Conservation (phyloP, 2,113 vertebrate genomes). For the Colinus virginianus region DNA sequence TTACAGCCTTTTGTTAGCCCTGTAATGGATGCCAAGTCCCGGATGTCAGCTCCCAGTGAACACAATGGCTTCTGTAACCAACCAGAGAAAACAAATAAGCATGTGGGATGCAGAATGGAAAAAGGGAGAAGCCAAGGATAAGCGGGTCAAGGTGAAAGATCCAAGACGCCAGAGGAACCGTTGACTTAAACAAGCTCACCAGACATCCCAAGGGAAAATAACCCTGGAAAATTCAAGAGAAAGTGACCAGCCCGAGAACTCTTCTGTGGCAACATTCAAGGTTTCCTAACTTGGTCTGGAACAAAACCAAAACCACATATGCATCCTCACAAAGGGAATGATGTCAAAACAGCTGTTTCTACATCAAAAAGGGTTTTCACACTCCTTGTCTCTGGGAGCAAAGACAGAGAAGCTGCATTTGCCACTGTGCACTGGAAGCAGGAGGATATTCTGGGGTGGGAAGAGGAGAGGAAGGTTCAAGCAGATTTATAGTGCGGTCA, state of each 20-base stretch:
- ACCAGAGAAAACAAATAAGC: constrained; percentile 19
- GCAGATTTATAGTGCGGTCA: background rate
- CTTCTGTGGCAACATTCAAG: background rate
- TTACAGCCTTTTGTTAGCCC: background rate
- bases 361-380: background rate
- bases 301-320: background rate
- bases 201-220: background rate
- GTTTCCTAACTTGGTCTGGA: constrained; percentile 2
- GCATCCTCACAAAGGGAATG: background rate
- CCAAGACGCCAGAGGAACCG: background rate
- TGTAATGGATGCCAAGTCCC: background rate
- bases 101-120: background rate
- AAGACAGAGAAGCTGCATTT: background rate
- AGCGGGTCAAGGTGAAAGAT: background rate
- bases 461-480: background rate
- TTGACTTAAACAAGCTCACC: background rate
- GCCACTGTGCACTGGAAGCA: background rate
- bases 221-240: background rate
- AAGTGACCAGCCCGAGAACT: constrained; percentile 1
- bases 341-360: constrained; percentile 2
- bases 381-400: background rate
- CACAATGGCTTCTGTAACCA: background rate
- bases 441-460: background rate
- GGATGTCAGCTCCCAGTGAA: background rate
- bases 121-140: background rate